Evolutionary conservation across 2,113 vertebrate species (phyloP), one percentile per base, ranked within the genome.

Genomic region (Eublepharis macularius): DNA sequence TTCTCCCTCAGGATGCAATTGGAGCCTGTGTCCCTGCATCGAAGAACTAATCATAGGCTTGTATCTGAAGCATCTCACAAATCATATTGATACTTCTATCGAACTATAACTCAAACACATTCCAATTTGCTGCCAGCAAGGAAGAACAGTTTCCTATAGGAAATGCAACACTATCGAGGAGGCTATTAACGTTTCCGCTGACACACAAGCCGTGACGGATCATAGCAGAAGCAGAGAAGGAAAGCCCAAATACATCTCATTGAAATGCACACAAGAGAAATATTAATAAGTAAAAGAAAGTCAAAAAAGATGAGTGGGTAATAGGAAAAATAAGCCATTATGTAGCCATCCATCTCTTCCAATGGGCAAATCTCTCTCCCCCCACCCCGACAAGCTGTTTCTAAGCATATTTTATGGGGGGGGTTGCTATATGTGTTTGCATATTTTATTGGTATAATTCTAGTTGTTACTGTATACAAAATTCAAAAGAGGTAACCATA

Each of bases 101-200:
- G 21, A 60, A 21, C 57, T 60, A 1, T 78, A 77, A 5, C 12
- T 1, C 68, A 34, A 66, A 70, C 7, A 36, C 26, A 85, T 82
- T 77, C 19, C 21, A 0, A 0, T 32, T 39, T n/a, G 1, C 72
- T 88, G 17, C 6, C 8, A 73, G 11, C 26, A 82, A 1, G 41
- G n/a, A 80, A n/a, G 82, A 19, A 0, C 2, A 45, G 29, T 4
- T 51, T 60, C 39, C 39, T 36, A 7, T 41, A 4, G 1, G 17
- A 69, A 85, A 60, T 1, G 1, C 8, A 21, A 3, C 29, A 26
- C 36, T 10, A 81, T 21, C 32, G 2, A 6, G 3, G 29, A 60
- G 32, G 1, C 72, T 4, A 32, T 2, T 51, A 6, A 57, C 14
- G 9, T 2, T 32, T 0, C 88, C 12, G 29, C 2, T 45, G 36